Evolutionary conservation across 2,113 vertebrate genomes (phyloP).

Genomic region (Macrotis lagotis): DNA sequence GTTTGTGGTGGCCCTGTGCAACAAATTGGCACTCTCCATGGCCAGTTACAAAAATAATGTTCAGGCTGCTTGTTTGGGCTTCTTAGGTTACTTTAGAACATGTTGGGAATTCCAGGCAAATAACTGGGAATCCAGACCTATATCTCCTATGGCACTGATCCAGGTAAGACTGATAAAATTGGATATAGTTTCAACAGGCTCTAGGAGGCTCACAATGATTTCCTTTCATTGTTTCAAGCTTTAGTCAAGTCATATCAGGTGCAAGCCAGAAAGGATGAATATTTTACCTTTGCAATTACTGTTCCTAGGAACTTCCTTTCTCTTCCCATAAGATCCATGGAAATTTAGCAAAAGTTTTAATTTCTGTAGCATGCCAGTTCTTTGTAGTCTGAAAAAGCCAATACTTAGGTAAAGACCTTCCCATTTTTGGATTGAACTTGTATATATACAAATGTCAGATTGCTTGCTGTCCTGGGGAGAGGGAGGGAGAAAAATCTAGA

Average conservation of each 20-base stretch:
- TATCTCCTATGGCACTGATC: constrained; percentile 76
- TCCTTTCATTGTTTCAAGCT: constrained; percentile 82
- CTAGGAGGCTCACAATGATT: constrained; percentile 76
- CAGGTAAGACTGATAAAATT: constrained; percentile 78
- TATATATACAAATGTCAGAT: not conserved
- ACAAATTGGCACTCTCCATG: constrained; percentile 64
- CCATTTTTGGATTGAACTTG: not conserved
- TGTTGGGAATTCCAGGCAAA: constrained; percentile 72
- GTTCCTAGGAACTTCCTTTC: constrained; percentile 37
- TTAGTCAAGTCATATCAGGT: constrained; percentile 62
- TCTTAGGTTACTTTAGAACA: constrained; percentile 75
- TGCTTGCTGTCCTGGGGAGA: not conserved
- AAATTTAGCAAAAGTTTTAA: constrained; percentile 15
- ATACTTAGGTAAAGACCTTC: not conserved
- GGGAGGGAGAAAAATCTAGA: not conserved
- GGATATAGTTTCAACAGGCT: constrained; percentile 67
- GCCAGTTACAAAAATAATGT: constrained; percentile 66
- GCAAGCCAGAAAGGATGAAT: constrained; percentile 74
- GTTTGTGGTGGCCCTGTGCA: constrained; percentile 62
- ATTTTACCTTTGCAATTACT: constrained; percentile 68
- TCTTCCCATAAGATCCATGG: constrained; percentile 54
- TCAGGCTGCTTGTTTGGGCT: constrained; percentile 68
- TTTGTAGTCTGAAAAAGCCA: constrained; percentile 1
- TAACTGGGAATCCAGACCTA: constrained; percentile 73
- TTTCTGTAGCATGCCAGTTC: not conserved